Evolutionary conservation across 2,113 vertebrate species (phyloP), one percentile per base, ranked within the genome.

Genomic region (Nerophis lumbriciformis): DNA sequence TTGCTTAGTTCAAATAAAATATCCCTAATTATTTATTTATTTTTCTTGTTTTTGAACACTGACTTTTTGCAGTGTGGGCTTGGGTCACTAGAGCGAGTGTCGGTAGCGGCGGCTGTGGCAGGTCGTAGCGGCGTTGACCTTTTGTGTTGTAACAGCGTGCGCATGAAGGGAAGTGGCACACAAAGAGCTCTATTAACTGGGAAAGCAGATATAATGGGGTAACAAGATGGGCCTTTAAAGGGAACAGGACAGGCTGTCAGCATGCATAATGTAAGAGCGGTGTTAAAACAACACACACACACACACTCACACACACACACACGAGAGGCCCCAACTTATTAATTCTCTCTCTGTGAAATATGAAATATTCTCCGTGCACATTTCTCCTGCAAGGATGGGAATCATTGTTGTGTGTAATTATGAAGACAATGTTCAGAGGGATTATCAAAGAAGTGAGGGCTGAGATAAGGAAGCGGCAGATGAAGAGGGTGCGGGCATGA

Each of bases 321-420:
- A 73, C 67, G 60, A 79, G 76, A 74, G 64, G 75, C 73, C 63
- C 63, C 72, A 72, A 79, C 81, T 80, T 85, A 85, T 87, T 85
- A 84, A 80, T 86, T 86, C 79, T 74, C 77, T 73, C 73, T 81
- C 76, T 81, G 61, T 79, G 78, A 82, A 84, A 85, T 81, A 76
- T 81, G 78, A 83, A 84, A 85, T 81, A 76, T 81, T 85, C 77
- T 77, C 74, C 45, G 73, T 48, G 57, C 77, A 77, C 77, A 66
- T 86, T 88, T 83, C 82, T 76, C 70, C 65, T 74, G 80, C 76
- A 56, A 76, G 81, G 81, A 84, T 81, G 77, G 80, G 80, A 88
- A 84, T 87, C 84, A 85, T 83, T 88, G 86, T 87, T 84, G 86
- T 88, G 84, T 88, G 86, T 88, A 88, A 88, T 88, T 88, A 85